These are phyloP conservation scores for Alloplasta piceator DNA, from an alignment of 2,888 invertebrate species.

Conservation along the genomic window DNA sequence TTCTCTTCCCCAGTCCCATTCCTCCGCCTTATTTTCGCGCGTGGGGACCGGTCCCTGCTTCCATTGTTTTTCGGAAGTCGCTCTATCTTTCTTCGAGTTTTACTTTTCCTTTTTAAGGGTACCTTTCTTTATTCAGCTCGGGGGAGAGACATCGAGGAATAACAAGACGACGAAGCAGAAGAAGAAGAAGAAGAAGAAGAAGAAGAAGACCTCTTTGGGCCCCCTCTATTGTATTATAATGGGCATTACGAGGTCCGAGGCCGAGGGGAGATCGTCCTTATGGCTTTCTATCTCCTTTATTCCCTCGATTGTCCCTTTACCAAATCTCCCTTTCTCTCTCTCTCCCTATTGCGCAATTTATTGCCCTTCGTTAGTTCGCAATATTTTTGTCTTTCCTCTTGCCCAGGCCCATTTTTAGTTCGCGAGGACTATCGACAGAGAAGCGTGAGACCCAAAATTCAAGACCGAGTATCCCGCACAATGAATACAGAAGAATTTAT, in stretches of 20 bases:
- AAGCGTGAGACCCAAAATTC: slow-evolving; percentile 49
- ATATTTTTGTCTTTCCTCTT: slow-evolving; percentile 57
- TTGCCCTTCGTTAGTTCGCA: slow-evolving; percentile 74
- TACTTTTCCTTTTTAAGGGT: slow-evolving; percentile 1
- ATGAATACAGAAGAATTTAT: slow-evolving; percentile 14
- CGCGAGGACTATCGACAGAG: slow-evolving; percentile 14
- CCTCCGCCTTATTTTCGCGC: slow-evolving; percentile 21
- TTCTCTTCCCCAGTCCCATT: slow-evolving; percentile 17
- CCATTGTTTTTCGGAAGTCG: slow-evolving; percentile 76
- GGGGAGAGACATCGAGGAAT: slow-evolving; percentile 16
- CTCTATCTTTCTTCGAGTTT: slow-evolving; percentile 52
- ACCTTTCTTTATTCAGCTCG: slow-evolving; percentile 39
- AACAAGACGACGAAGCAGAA: slow-evolving; percentile 46
- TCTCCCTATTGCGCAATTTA: slow-evolving; percentile 78
- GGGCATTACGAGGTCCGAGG: slow-evolving; percentile 73
- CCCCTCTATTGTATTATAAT: slow-evolving; percentile 81
- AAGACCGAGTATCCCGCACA: not conserved
- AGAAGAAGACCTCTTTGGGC: slow-evolving; percentile 63
- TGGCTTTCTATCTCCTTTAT: slow-evolving; percentile 34
- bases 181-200: slow-evolving; percentile 53
- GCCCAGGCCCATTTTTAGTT: slow-evolving; percentile 2
- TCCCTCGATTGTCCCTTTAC: slow-evolving; percentile 69
- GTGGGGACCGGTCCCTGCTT: slow-evolving; percentile 40
- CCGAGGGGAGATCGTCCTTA: slow-evolving; percentile 51
- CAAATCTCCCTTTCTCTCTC: slow-evolving; percentile 70